Base-by-base conservation (phyloP, 2,888 invertebrate genomes). In the Brenthis ino region DNA sequence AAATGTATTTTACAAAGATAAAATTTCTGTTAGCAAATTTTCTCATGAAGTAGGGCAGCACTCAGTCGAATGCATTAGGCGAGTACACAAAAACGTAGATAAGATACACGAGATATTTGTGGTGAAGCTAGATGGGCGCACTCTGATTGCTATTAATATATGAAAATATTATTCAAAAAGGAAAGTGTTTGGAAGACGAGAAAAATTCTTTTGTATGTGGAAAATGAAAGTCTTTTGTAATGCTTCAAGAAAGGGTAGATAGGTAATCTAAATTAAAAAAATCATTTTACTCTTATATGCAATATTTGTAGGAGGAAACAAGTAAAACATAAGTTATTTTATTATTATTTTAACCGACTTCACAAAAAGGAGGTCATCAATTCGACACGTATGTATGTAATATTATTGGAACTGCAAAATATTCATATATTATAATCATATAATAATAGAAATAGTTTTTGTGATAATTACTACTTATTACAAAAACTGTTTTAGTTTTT, bases 11-110 rank as follows among this genome's bases (percentile, higher is more conserved):
- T 6, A 57, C 14, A 43, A 53, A 58, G 58, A 16, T 47, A 37
- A 57, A 57, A 65, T 51, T 54, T 24, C 54, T 3, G 53, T 14
- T 57, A n/a, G 48, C 33, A 51, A 58, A 33, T 28, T 55, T 71
- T 69, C 60, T 64, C 57, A 67, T 70, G 71, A 72, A 69, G 51
- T 70, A 53, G 68, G 58, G 48, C 61, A 70, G 67, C 69, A 72
- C 71, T 60, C 76, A 75, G 76, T 79, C 77, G 73, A 79, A 76
- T 77, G 77, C 77, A 79, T 79, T 79, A 79, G 75, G 75, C 75
- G 64, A 71, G 78, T 72, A 78, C 77, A 80, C 80, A 78, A 81
- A 11, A 83, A 79, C 76, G 76, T 79, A 58, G 85, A 85, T 85
- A 83, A 85, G 85, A 84, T 85, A 85, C 47, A 48, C 50, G 13